phyloP scores from a whole-genome alignment of 1,140 invertebrate genomes.

The Ceratitis capitata region DNA sequence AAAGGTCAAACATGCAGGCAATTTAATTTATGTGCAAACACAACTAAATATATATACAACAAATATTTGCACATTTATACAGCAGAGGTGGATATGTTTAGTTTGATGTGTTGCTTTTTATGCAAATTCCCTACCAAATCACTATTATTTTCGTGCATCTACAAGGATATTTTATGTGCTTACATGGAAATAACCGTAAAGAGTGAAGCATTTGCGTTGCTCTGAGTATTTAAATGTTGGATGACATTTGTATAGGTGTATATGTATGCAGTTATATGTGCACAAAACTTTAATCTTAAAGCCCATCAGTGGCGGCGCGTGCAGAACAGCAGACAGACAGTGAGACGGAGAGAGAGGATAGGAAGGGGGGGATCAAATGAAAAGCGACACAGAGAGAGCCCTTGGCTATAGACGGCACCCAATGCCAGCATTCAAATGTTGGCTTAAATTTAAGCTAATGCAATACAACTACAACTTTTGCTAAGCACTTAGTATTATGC shows the following conservation, averaged over 20 bases:
- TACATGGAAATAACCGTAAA: not conserved
- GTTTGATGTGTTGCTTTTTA: not conserved
- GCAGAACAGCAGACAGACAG: not conserved
- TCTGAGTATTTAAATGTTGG: not conserved
- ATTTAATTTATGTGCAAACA: not conserved
- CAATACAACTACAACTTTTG: conserved; percentile 19
- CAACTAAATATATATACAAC: not conserved
- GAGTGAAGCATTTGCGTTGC: not conserved
- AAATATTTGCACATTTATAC: too few relatives aligned
- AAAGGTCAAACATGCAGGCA: conserved; percentile 4
- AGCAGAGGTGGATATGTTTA: too few relatives aligned
- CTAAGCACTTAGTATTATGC: not conserved
- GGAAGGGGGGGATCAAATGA: too few relatives aligned
- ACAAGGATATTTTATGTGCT: not conserved
- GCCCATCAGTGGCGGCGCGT: not conserved
- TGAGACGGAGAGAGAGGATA: not conserved
- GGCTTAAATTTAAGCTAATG: conserved; percentile 12
- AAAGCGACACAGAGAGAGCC: too few relatives aligned
- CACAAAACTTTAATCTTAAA: not conserved
- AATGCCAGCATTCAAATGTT: conserved; percentile 18
- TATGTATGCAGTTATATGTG: not conserved
- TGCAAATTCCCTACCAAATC: not conserved
- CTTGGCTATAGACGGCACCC: not conserved
- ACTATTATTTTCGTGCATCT: not conserved
- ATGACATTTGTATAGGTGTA: not conserved